Percentiles rank a stretch among this genome's conserved stretches.
These are phyloP conservation scores for Lanius ludovicianus DNA, from an alignment of 2,113 vertebrate genomes.

Conservation along the genomic window DNA sequence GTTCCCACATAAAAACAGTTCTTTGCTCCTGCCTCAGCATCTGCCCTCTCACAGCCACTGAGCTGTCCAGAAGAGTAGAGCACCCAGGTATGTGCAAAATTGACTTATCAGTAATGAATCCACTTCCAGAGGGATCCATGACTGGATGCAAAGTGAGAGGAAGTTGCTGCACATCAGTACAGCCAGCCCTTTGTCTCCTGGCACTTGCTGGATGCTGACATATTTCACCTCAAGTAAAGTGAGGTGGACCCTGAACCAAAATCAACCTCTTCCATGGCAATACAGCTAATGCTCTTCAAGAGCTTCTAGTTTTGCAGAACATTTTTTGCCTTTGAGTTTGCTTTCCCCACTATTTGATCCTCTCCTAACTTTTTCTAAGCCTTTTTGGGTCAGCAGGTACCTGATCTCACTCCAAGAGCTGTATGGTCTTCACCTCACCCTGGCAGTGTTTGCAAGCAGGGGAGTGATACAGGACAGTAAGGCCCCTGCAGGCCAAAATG, in stretches of 20 bases:
- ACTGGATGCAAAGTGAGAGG: not conserved
- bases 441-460: not conserved
- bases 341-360: not conserved
- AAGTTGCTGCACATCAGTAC: not conserved
- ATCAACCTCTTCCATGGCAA: not conserved
- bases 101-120: not conserved
- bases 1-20: not conserved
- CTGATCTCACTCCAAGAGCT: not conserved
- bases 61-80: not conserved
- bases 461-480: not conserved
- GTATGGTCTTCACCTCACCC: not conserved
- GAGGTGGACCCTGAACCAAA: not conserved
- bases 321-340: not conserved
- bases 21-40: not conserved
- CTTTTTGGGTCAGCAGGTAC: not conserved
- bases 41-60: not conserved
- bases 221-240: not conserved
- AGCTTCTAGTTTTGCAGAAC: not conserved
- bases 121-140: not conserved
- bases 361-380: not conserved
- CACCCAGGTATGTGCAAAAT: not conserved
- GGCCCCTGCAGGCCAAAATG: not conserved
- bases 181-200: not conserved
- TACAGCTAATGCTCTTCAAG: not conserved
- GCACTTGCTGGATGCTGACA: not conserved